A percentile compares a stretch with the other conserved stretches of the same genome.
These are phyloP conservation scores for Tinea pellionella DNA, from an alignment of 2,888 invertebrate genomes.

Conservation along the genomic window DNA sequence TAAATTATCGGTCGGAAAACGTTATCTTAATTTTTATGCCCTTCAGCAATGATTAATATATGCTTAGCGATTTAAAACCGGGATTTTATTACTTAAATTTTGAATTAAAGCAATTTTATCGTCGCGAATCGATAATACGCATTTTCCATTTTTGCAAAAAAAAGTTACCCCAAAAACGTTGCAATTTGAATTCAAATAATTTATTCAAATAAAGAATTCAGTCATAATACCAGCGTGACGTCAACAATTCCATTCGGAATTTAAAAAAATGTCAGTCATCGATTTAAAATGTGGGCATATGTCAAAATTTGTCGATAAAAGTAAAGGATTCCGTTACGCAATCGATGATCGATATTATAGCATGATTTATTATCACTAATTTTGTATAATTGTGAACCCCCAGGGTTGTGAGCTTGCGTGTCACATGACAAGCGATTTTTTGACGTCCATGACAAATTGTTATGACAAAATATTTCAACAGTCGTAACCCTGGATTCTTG, in stretches of 20 bases:
- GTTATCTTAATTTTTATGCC: neutral
- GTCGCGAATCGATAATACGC: no score
- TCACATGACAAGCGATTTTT: slow-evolving; percentile 47
- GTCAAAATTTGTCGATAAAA: slow-evolving; percentile 9
- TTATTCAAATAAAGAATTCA: neutral
- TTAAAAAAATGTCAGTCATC: slow-evolving; percentile 10
- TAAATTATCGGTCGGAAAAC: neutral
- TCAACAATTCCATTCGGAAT: slow-evolving; percentile 6
- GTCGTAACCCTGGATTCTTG: slow-evolving; percentile 27
- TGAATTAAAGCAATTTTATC: no score
- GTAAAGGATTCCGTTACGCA: slow-evolving; percentile 49
- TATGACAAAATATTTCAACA: slow-evolving; percentile 70
- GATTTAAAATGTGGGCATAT: slow-evolving; percentile 14
- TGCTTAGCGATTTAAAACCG: neutral
- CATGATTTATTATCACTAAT: slow-evolving; percentile 46
- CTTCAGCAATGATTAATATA: neutral
- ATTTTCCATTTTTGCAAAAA: no score
- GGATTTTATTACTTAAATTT: neutral
- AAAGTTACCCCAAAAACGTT: no score
- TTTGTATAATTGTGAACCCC: slow-evolving; percentile 39
- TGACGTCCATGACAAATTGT: slow-evolving; percentile 66
- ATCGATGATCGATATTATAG: slow-evolving; percentile 30
- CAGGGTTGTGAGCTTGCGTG: slow-evolving; percentile 31
- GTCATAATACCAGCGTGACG: slow-evolving; percentile 11
- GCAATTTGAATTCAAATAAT: neutral